phyloP scores from a whole-genome alignment of 2,797 vertebrate genomes.

The Crenichthys baileyi region DNA sequence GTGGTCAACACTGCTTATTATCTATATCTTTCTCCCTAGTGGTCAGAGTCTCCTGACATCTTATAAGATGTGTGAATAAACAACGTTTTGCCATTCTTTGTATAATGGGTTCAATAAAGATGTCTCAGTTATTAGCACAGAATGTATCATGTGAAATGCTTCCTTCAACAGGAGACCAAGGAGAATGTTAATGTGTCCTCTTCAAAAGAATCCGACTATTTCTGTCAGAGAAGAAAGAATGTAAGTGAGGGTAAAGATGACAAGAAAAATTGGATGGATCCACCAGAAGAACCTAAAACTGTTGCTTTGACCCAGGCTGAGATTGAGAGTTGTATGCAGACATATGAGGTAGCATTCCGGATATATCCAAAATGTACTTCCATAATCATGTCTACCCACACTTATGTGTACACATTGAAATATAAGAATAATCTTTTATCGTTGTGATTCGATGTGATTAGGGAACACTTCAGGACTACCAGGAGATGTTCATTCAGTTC shows the following conservation, averaged over 20 bases:
- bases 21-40: background rate
- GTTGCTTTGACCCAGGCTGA: conserved; percentile 89
- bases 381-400: background rate
- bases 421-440: background rate
- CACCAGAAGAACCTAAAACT: conserved; percentile 84
- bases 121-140: background rate
- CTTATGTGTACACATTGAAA: background rate
- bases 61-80: background rate
- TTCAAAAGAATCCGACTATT: conserved; percentile 62
- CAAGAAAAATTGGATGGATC: conserved; percentile 91
- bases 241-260: conserved; percentile 57
- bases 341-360: conserved; percentile 84
- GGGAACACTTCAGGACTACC: conserved; percentile 97
- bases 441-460: conserved; percentile 55
- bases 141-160: conserved; percentile 8
- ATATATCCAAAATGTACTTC: background rate
- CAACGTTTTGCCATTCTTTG: background rate
- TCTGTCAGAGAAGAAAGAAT: conserved; percentile 59
- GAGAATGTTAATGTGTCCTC: conserved; percentile 47
- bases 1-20: conserved; percentile 23
- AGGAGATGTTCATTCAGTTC: conserved; percentile 99
- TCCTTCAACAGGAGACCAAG: conserved; percentile 51
- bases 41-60: background rate
- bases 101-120: background rate
- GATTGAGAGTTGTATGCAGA: conserved; percentile 95